These are phyloP conservation scores for Drosophila tani DNA, from an alignment of 1,140 invertebrate species.

Conservation along the genomic window DNA sequence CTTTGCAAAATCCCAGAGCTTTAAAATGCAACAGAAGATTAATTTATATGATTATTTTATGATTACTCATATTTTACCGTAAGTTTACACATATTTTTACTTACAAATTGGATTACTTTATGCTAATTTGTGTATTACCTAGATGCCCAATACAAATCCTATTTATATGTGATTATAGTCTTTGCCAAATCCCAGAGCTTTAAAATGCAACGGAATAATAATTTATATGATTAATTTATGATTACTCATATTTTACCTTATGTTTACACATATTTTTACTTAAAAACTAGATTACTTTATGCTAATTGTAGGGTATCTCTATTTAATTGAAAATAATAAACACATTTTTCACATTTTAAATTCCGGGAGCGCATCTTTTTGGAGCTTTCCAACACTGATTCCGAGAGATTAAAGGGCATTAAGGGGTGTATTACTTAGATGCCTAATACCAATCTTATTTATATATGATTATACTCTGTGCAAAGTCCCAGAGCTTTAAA, in stretches of 20 bases:
- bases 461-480: not conserved
- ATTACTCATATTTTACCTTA: too few relatives aligned
- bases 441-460: too few relatives aligned
- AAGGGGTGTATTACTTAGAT: not conserved
- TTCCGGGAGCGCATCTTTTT: not conserved
- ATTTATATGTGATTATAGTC: too few relatives aligned
- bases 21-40: not conserved
- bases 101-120: too few relatives aligned
- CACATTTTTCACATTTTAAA: conserved; percentile 31
- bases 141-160: too few relatives aligned
- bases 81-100: too few relatives aligned
- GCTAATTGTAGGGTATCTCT: not conserved
- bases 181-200: not conserved
- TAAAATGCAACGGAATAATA: not conserved
- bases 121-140: not conserved
- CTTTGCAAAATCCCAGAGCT: not conserved
- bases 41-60: too few relatives aligned
- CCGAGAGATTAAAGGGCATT: not conserved
- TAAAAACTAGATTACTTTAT: too few relatives aligned
- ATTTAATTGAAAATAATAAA: conserved; percentile 40
- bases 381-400: conserved; percentile 16
- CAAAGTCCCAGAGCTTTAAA: not conserved
- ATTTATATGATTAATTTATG: too few relatives aligned
- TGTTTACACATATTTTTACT: too few relatives aligned
- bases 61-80: too few relatives aligned